These are phyloP conservation scores for Archips crataeganus DNA, from an alignment of 2,888 invertebrate species.

Conservation along the genomic window DNA sequence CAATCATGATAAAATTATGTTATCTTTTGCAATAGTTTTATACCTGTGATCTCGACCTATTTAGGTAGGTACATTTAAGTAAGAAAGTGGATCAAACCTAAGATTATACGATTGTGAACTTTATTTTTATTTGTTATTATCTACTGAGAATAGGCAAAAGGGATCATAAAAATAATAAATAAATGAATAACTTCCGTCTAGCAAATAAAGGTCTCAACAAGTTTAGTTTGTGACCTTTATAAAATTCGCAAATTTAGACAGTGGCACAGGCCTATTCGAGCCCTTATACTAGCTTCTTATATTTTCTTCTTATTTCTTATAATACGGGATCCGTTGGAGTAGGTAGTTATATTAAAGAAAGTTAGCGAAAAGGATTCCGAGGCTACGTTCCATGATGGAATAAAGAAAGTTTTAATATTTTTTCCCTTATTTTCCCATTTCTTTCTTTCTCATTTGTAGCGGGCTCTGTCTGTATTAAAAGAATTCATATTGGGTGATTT, in stretches of 20 bases:
- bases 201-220: conserved; percentile 11
- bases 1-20: neutral
- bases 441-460: conserved; percentile 61
- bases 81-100: neutral
- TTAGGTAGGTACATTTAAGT: too few species aligned
- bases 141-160: neutral
- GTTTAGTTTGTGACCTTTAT: conserved; percentile 28
- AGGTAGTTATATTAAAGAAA: conserved; percentile 63
- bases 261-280: conserved; percentile 38
- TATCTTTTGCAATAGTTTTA: neutral
- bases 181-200: neutral
- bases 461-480: conserved; percentile 53
- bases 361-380: conserved; percentile 67
- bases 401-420: conserved; percentile 73
- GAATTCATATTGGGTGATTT: conserved; percentile 48
- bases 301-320: conserved; percentile 45
- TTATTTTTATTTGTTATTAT: neutral
- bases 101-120: neutral
- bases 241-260: conserved; percentile 39
- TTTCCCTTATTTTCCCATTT: conserved; percentile 54
- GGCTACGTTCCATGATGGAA: conserved; percentile 61
- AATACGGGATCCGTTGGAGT: conserved; percentile 45
- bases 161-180: neutral
- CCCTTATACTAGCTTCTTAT: conserved; percentile 44
- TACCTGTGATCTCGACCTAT: too few species aligned